Evolutionary conservation across 2,888 invertebrate genomes (phyloP), one percentile per base, ranked within the genome.

Genomic region (Crioceris asparagi): DNA sequence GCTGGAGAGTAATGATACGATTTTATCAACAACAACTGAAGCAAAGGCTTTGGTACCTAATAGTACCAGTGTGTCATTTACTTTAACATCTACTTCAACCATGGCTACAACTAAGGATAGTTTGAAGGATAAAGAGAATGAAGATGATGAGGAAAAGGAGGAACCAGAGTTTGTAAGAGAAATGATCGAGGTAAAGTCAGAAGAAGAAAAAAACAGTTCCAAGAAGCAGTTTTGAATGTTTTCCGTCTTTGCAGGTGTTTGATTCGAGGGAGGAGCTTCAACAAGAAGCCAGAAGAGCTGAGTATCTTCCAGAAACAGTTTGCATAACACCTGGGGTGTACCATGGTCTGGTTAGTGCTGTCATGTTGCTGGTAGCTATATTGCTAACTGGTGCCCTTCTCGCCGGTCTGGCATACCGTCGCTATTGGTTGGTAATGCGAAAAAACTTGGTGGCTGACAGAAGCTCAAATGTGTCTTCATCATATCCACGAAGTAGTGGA

Each of bases 251-350:
- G 2, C 51, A 86, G 86, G 87, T 88, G 1, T 85, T 83, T 55
- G 86, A 87, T 61, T 83, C 85, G 10, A 70, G 81, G 21, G 80
- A 81, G 53, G 80, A 81, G 62, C 65, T 74, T 17, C 66, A 81
- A 50, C 67, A 78, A 40, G 80, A 80, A 58, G 79, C 81, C 34
- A 72, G 76, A 35, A 72, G 74, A 18, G 70, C 79, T 0, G 67
- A 79, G 1, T 76, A 79, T 0, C 72, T 80, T 4, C 64, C 71
- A 21, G 74, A 81, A 44, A 80, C 76, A 1, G 78, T 88, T 15
- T 91, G 90, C 59, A 74, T 91, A 41, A 79, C 85, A 2, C 77
- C 79, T 3, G 75, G 83, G 36, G 87, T 88, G 61, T 90, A 91
- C 62, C 80, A 90, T 53, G 83, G 85, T 1, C 65, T 91, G n/a